Evolutionary conservation across 2,888 invertebrate species (phyloP).

Genomic region (Clistopyga incitator): DNA sequence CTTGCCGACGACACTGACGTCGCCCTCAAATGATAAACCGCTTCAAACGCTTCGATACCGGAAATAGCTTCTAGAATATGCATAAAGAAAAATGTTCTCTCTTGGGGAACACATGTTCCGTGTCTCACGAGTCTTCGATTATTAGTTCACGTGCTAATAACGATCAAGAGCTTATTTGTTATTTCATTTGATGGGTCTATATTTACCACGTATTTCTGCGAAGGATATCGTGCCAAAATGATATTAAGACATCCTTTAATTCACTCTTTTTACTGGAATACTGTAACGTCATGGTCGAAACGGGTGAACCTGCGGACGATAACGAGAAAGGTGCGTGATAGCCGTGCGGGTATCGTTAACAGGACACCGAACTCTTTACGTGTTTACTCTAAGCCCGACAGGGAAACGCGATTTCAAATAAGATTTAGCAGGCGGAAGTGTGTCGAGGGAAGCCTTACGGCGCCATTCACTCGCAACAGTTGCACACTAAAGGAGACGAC

Average conservation of each 20-base stretch:
- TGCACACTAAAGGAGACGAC: conserved; percentile 1
- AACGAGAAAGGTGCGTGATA: conserved; percentile 67
- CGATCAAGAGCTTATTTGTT: neutral
- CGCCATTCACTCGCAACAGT: conserved; percentile 10
- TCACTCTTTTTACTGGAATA: conserved; percentile 7
- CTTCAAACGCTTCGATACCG: conserved; percentile 37
- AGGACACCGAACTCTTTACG: conserved; percentile 63
- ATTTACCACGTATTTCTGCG: neutral
- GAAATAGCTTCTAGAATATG: conserved; percentile 56
- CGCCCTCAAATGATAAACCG: neutral
- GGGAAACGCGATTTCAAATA: conserved; percentile 75
- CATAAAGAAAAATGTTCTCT: conserved; percentile 28
- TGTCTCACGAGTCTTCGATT: conserved; percentile 41
- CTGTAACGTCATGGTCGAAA: neutral
- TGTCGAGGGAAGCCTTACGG: conserved; percentile 78
- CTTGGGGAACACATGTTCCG: conserved; percentile 24
- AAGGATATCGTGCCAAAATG: conserved; percentile 44
- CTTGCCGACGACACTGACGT: conserved; percentile 50
- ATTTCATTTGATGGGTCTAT: neutral
- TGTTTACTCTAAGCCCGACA: conserved; percentile 65
- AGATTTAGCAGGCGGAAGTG: conserved; percentile 77
- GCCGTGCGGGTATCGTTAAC: conserved; percentile 53
- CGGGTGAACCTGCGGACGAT: conserved; percentile 11
- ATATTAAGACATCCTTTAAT: conserved; percentile 25
- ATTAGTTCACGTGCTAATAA: conserved; percentile 8